phyloP scores from a whole-genome alignment of 1,140 invertebrate genomes.

The Wasmannia auropunctata region DNA sequence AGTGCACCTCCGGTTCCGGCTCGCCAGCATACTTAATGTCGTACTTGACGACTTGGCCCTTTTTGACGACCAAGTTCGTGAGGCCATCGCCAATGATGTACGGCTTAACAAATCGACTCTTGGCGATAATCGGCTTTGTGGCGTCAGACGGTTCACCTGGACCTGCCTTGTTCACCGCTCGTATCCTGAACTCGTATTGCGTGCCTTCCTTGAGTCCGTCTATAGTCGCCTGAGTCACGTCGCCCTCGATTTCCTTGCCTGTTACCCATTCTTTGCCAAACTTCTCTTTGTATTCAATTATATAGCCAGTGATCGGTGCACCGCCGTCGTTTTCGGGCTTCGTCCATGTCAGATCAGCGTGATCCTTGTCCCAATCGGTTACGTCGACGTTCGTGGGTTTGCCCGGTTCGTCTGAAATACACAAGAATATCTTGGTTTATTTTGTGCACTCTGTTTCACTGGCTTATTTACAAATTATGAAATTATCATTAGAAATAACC shows the following conservation, averaged over 20 bases:
- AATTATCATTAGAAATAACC: background rate
- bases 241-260: constrained; percentile 92
- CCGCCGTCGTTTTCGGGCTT: constrained; percentile 96
- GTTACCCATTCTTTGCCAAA: constrained; percentile 95
- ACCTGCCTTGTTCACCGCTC: constrained; percentile 98
- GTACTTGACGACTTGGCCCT: constrained; percentile 96
- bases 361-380: constrained; percentile 98
- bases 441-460: background rate
- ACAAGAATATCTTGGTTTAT: background rate
- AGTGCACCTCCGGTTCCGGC: constrained; percentile 96
- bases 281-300: constrained; percentile 97
- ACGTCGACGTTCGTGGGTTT: constrained; percentile 96
- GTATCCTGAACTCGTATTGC: constrained; percentile 98
- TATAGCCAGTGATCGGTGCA: constrained; percentile 96
- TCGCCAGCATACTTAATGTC: constrained; percentile 98
- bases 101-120: constrained; percentile 97
- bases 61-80: constrained; percentile 95
- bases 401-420: constrained; percentile 93
- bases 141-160: constrained; percentile 97
- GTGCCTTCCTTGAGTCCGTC: constrained; percentile 97
- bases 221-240: constrained; percentile 91
- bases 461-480: background rate
- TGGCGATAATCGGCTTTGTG: constrained; percentile 97
- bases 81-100: constrained; percentile 95
- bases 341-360: constrained; percentile 96